phyloP scores from a whole-genome alignment of 2,797 vertebrate species.

The Hemibagrus guttatus region DNA sequence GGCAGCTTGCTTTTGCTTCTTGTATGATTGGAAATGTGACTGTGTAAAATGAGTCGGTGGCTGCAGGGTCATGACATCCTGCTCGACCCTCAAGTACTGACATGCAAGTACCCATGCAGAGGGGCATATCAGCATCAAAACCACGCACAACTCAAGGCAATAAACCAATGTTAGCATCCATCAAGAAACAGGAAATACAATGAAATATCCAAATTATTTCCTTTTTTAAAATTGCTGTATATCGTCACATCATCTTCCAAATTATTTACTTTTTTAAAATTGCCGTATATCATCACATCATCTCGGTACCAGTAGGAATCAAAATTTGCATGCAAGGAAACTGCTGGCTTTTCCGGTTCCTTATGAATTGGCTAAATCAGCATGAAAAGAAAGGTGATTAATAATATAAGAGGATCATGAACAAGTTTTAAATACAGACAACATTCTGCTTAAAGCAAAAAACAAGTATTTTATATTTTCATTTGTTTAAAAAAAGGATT shows the following conservation, averaged over 20 bases:
- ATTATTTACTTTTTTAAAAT: background rate
- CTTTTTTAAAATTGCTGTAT: background rate
- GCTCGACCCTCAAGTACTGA: background rate
- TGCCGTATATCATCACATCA: background rate
- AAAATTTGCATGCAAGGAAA: background rate
- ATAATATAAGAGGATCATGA: conserved; percentile 41
- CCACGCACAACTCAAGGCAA: background rate
- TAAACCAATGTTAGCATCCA: background rate
- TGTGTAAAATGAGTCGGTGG: background rate
- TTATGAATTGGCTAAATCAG: background rate
- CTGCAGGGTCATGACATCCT: background rate
- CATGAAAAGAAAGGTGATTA: conserved; percentile 26
- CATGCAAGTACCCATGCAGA: background rate
- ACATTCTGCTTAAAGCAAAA: background rate
- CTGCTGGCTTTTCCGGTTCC: background rate
- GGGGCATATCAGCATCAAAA: background rate
- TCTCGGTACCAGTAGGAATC: background rate
- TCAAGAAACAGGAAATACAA: background rate
- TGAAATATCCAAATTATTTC: background rate
- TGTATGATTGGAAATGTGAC: background rate
- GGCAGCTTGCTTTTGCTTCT: background rate
- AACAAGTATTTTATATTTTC: background rate
- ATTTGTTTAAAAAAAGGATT: conserved; percentile 20
- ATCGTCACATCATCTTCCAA: background rate
- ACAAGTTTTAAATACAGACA: conserved; percentile 1